Evolutionary conservation across 2,888 invertebrate species (phyloP), one percentile per base, ranked within the genome.

Genomic region (Tenthredo livida): DNA sequence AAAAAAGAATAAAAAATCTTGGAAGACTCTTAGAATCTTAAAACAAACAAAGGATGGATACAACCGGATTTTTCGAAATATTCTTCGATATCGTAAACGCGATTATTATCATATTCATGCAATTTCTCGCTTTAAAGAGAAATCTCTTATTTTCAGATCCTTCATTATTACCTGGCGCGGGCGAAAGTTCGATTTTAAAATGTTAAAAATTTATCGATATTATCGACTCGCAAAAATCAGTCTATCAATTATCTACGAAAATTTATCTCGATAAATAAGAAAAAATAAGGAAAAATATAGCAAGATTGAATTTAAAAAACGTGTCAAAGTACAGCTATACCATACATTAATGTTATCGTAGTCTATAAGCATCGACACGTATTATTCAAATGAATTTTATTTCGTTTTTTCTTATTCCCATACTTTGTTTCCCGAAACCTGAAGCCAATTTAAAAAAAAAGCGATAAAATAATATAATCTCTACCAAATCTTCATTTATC

Each of bases 21-120:
- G 25, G 25, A 47, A 21, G 10, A 25, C 43, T 47, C 21, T 77
- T 17, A 17, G 77, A 77, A 77, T 77, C 7, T 54, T 77, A 77
- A 54, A 50, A 50, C 54, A n/a, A 54, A 77, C 77, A 77, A 77
- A 54, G 54, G 29, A 77, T 77, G 77, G 77, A 54, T 50, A 54
- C 1, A 77, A 77, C 77, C 54, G 77, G 77, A 73, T 43, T 73
- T 77, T 47, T 25, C 5, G 5, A 17, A 54, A 54, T 25, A 61
- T 77, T 33, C 15, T 6, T 15, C 21, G 40, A 75, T 21, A 4
- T n/a, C 15, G n/a, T 15, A 21, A n/a, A 40, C 7, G n/a, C 33
- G 10, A 21, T 72, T n/a, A 40, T 33, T 21, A n/a, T 17, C 40
- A 33, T 80, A 67, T 67, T 67, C 33, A 67, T 67, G 33, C 33